A percentile compares a stretch with the other conserved stretches of the same genome.
These are phyloP conservation scores for Chrysotoxum bicinctum DNA, from an alignment of 2,888 invertebrate genomes.

Conservation along the genomic window DNA sequence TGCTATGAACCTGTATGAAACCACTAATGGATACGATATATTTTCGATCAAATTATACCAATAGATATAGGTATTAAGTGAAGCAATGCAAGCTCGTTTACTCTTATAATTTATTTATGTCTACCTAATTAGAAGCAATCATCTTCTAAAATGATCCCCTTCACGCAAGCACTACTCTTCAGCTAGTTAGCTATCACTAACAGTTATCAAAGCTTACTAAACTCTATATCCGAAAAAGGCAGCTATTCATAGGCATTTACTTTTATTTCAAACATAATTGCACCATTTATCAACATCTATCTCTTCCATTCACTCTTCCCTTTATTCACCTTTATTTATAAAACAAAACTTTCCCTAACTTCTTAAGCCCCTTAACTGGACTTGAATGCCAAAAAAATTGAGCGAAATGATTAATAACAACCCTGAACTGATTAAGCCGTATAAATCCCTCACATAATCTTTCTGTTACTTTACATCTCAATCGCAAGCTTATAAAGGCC, in stretches of 20 bases:
- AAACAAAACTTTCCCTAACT: slow-evolving; percentile 7
- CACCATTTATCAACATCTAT: slow-evolving; percentile 18
- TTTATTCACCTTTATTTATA: background rate
- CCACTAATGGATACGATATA: too few relatives aligned
- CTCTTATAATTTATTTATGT: background rate
- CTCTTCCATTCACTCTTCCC: background rate
- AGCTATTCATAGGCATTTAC: background rate
- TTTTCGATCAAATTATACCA: too few relatives aligned
- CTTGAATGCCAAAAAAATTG: slow-evolving; percentile 46
- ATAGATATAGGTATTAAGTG: too few relatives aligned
- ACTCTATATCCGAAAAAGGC: background rate
- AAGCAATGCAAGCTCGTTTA: background rate
- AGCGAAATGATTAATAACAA: slow-evolving; percentile 59
- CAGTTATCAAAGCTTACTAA: background rate
- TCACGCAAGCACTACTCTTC: background rate
- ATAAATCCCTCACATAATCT: slow-evolving; percentile 65
- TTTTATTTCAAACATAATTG: slow-evolving; percentile 17
- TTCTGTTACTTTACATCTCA: slow-evolving; percentile 68
- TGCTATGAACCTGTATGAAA: too few relatives aligned
- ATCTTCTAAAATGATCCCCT: background rate
- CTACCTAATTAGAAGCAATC: background rate
- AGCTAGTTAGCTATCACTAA: background rate
- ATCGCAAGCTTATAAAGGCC: slow-evolving; percentile 39
- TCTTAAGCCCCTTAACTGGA: slow-evolving; percentile 13
- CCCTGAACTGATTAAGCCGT: slow-evolving; percentile 55